Conservation (phyloP, 2,113 vertebrate genomes). For the Gobiocypris rarus region DNA sequence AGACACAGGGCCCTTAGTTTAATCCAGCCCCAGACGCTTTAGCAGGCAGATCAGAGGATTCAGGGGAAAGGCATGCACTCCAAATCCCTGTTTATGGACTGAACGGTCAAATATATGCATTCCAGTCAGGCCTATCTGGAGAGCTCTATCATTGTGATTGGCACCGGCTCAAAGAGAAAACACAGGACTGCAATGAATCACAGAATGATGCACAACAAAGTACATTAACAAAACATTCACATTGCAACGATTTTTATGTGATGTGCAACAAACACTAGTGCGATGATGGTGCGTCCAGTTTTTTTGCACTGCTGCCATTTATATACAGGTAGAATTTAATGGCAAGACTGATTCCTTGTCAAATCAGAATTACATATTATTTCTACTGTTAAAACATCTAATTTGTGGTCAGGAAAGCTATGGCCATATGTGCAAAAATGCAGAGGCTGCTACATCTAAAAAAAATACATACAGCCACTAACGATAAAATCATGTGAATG, state of each 20-base stretch:
- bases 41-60: conserved; percentile 73
- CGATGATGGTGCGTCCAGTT: neutral
- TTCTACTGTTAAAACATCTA: no score
- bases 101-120: conserved; percentile 66
- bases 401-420: no score
- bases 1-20: conserved; percentile 48
- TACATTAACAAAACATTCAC: no score
- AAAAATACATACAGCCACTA: neutral
- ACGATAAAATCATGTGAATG: neutral
- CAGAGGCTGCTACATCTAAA: no score
- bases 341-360: neutral
- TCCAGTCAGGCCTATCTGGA: conserved; percentile 65
- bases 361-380: no score
- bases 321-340: neutral
- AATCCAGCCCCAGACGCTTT: conserved; percentile 72
- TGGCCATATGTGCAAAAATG: no score
- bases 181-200: conserved; percentile 28
- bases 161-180: conserved; percentile 12
- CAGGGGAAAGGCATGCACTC: conserved; percentile 62
- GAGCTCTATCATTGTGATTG: conserved; percentile 50
- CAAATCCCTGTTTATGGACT: conserved; percentile 65
- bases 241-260: neutral
- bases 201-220: conserved; percentile 52
- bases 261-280: neutral
- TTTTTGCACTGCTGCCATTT: neutral